Conservation (phyloP, 2,888 invertebrate genomes). For the Orthonychiurus folsomi region DNA sequence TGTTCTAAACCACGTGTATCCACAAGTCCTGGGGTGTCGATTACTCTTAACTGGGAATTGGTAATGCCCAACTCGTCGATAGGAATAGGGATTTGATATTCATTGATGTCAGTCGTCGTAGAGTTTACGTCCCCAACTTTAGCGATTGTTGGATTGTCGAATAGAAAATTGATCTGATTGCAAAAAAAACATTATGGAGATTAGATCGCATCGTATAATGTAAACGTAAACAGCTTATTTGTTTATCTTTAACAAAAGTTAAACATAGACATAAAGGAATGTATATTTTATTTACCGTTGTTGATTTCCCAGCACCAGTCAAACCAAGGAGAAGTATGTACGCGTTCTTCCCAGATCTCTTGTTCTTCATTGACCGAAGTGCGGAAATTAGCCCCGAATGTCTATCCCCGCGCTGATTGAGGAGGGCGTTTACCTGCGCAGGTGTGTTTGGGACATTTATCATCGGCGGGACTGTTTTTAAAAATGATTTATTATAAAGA, state of each 20-base stretch:
- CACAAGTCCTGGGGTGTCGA: conserved; percentile 27
- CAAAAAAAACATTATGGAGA: too few relatives aligned
- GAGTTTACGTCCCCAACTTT: conserved; percentile 21
- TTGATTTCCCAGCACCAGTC: background rate
- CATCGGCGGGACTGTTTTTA: background rate
- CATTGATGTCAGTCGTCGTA: conserved; percentile 23
- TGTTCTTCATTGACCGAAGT: background rate
- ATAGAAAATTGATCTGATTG: conserved; percentile 25
- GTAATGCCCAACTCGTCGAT: conserved; percentile 20
- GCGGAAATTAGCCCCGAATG: background rate
- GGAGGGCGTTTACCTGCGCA: background rate
- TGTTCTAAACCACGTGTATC: conserved; percentile 24
- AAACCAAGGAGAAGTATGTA: conserved; percentile 4
- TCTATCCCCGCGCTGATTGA: background rate
- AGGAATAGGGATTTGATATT: conserved; percentile 21
- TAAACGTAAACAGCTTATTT: background rate
- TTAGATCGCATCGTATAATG: too few relatives aligned
- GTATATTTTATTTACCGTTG: background rate
- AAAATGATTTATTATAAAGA: too few relatives aligned
- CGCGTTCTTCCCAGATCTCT: background rate
- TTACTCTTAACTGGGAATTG: conserved; percentile 6
- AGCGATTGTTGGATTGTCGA: conserved; percentile 27
- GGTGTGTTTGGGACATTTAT: background rate
- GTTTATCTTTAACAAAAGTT: background rate
- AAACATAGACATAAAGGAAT: background rate